Evolutionary conservation across 2,888 invertebrate genomes (phyloP).

Genomic region (Cryptocephalus primarius): DNA sequence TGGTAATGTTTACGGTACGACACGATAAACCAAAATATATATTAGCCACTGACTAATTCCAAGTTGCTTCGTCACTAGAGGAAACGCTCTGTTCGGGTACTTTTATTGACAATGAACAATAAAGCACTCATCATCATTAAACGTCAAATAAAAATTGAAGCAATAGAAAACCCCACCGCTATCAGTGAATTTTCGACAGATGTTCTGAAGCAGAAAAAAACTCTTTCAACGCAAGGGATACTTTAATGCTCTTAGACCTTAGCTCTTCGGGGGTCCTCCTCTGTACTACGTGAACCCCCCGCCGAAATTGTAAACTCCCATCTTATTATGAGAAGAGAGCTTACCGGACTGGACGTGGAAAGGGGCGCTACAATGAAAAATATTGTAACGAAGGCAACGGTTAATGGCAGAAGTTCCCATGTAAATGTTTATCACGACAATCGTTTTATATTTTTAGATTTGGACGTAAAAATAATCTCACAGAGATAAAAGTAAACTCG

Average conservation of each 20-base stretch:
- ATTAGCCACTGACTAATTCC: too few relatives aligned
- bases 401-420: too few relatives aligned
- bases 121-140: too few relatives aligned
- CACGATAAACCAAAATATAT: too few relatives aligned
- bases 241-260: not conserved
- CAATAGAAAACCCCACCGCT: too few relatives aligned
- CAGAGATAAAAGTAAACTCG: not conserved
- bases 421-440: too few relatives aligned
- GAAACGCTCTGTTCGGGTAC: too few relatives aligned
- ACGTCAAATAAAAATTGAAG: too few relatives aligned
- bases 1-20: too few relatives aligned
- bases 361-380: not conserved
- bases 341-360: not conserved
- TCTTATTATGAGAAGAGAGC: not conserved
- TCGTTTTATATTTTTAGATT: too few relatives aligned
- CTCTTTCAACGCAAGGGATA: not conserved
- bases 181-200: not conserved
- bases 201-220: not conserved
- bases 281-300: not conserved
- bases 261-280: not conserved
- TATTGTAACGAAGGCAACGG: not conserved
- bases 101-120: too few relatives aligned
- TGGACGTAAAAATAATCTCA: not conserved
- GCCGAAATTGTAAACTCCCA: not conserved
- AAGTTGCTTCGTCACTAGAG: too few relatives aligned